Conservation (phyloP, 2,888 invertebrate genomes). For the Drosophila pseudotalamancana region DNA sequence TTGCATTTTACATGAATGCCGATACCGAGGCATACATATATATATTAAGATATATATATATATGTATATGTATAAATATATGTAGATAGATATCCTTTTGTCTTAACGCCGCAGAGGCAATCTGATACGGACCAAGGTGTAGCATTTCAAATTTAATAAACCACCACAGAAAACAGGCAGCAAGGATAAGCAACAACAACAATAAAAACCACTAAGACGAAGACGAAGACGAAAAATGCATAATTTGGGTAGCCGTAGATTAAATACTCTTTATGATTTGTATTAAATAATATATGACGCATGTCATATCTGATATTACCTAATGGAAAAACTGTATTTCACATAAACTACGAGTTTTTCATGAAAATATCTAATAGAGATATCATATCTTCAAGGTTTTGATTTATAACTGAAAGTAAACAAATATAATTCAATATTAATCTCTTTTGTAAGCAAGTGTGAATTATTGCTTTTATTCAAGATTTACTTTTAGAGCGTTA, state of each 20-base stretch:
- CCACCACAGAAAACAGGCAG: conserved; percentile 40
- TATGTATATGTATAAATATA: not conserved
- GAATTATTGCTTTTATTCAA: too few relatives aligned
- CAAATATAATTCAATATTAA: too few relatives aligned
- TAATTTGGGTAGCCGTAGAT: not conserved
- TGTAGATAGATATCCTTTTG: conserved; percentile 51
- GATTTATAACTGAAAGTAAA: too few relatives aligned
- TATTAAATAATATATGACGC: not conserved
- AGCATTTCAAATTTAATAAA: conserved; percentile 78
- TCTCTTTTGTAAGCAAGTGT: too few relatives aligned
- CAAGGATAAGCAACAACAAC: conserved; percentile 17
- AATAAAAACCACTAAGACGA: conserved; percentile 17
- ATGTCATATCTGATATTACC: too few relatives aligned
- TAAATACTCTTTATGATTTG: conserved; percentile 6
- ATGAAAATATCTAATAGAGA: too few relatives aligned
- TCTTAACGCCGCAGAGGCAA: conserved; percentile 64
- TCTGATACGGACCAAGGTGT: conserved; percentile 72
- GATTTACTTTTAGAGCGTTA: not conserved
- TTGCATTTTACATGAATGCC: conserved; percentile 72
- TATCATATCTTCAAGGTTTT: too few relatives aligned
- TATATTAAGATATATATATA: not conserved
- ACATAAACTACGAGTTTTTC: too few relatives aligned
- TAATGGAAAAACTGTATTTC: too few relatives aligned
- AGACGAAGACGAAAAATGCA: not conserved
- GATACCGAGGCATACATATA: conserved; percentile 21